A percentile compares a stretch with the other conserved stretches of the same genome.
These are phyloP conservation scores for Corydoras sp. DNA, from an alignment of 2,113 vertebrate genomes.

Conservation along the genomic window DNA sequence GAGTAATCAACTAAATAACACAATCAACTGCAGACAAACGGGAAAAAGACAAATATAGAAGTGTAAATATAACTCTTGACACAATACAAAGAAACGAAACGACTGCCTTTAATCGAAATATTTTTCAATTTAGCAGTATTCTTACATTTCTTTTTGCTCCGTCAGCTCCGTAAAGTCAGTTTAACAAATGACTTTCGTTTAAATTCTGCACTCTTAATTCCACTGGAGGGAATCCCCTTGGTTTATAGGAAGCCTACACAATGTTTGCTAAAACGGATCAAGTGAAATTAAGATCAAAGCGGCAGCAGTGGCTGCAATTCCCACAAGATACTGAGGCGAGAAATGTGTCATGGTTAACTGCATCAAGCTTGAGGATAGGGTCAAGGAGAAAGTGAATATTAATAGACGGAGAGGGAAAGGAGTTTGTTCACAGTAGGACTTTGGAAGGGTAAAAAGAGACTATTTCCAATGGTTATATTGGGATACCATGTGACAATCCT, in stretches of 20 bases:
- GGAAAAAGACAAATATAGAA: too few species aligned
- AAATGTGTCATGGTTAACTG: constrained; percentile 18
- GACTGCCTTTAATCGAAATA: too few species aligned
- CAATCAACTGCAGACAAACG: too few species aligned
- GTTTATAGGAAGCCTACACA: not conserved
- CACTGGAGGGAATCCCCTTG: not conserved
- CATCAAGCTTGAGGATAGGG: not conserved
- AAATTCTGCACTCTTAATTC: too few species aligned
- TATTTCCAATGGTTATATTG: not conserved
- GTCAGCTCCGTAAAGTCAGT: too few species aligned
- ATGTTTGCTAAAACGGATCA: constrained; percentile 1
- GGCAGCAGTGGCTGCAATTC: constrained; percentile 6
- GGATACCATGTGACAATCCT: not conserved
- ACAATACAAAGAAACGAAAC: too few species aligned
- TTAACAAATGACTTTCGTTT: too few species aligned
- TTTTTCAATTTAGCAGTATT: too few species aligned
- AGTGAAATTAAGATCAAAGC: constrained; percentile 11
- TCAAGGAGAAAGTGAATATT: constrained; percentile 17
- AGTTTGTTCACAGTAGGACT: not conserved
- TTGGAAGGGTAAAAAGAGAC: not conserved
- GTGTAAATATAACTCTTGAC: too few species aligned
- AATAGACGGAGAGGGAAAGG: not conserved
- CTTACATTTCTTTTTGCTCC: too few species aligned
- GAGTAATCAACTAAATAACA: too few species aligned
- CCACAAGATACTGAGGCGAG: not conserved